A percentile compares a stretch with the other conserved stretches of the same genome.
Conservation (phyloP, 2,888 invertebrate genomes). For the Tetropium fuscum region DNA sequence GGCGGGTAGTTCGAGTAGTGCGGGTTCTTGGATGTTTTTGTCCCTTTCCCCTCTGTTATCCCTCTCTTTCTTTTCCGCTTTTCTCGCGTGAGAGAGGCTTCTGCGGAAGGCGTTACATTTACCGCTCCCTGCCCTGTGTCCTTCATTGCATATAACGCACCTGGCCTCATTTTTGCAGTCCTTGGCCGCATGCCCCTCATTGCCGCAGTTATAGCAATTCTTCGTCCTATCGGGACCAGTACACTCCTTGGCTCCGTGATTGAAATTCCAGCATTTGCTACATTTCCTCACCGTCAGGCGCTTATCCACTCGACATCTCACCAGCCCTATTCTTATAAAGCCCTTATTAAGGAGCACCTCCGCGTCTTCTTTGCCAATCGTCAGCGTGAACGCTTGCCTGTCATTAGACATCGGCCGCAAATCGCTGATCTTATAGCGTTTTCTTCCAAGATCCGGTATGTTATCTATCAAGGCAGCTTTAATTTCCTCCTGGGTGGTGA, state of each 20-base stretch:
- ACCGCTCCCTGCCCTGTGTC: not conserved
- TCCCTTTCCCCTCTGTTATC: too few species aligned
- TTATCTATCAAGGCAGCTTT: not conserved
- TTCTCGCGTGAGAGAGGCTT: not conserved
- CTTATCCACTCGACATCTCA: not conserved
- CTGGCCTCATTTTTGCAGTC: not conserved
- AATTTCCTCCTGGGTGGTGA: not conserved
- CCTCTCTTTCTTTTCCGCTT: too few species aligned
- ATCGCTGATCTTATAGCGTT: not conserved
- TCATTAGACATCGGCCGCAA: not conserved
- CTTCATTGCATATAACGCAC: not conserved
- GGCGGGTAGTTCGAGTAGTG: too few species aligned
- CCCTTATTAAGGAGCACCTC: not conserved
- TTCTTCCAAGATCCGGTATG: not conserved
- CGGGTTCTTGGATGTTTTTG: not conserved
- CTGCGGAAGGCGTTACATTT: not conserved
- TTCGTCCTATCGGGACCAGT: not conserved
- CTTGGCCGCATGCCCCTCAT: not conserved
- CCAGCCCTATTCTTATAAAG: not conserved
- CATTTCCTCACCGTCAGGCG: not conserved
- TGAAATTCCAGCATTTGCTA: not conserved
- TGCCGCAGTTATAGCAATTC: not conserved
- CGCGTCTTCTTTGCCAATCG: not conserved
- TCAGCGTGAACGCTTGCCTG: not conserved
- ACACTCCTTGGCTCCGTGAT: not conserved